Percentiles rank a stretch among this genome's conserved stretches.
Evolutionary conservation across 2,797 vertebrate genomes (phyloP).

Genomic region (Petrocephalus schoutedeni): DNA sequence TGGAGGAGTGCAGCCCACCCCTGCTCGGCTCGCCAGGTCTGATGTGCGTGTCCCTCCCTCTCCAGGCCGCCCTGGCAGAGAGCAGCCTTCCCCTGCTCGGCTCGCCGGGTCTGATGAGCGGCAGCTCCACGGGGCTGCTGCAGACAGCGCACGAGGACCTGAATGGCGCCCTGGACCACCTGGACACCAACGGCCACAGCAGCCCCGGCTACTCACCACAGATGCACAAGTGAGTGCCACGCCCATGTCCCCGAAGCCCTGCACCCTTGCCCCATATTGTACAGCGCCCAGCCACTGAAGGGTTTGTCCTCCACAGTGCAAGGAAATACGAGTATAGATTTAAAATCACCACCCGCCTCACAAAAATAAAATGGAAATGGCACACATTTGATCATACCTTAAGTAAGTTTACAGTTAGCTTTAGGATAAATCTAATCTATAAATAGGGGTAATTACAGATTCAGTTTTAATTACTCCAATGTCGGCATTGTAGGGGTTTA

Average conservation of each 20-base stretch:
- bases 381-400: slow-evolving; percentile 32
- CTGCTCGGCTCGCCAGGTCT: slow-evolving; percentile 83
- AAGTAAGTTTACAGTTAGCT: slow-evolving; percentile 45
- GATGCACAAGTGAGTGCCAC: slow-evolving; percentile 84
- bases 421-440: slow-evolving; percentile 59
- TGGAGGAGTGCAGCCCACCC: slow-evolving; percentile 96
- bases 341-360: neutral
- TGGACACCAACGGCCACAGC: slow-evolving; percentile 96
- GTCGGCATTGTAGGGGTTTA: slow-evolving; percentile 87
- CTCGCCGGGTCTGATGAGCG: slow-evolving; percentile 80
- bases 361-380: neutral
- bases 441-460: slow-evolving; percentile 85
- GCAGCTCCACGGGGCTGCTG: slow-evolving; percentile 82
- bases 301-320: neutral
- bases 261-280: neutral
- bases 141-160: slow-evolving; percentile 87
- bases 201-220: slow-evolving; percentile 93
- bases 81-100: slow-evolving; percentile 94
- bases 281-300: neutral
- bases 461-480: slow-evolving; percentile 86
- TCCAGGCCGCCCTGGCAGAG: slow-evolving; percentile 91
- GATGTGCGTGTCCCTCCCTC: slow-evolving; percentile 46
- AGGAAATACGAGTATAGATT: neutral
- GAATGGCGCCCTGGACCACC: slow-evolving; percentile 91
- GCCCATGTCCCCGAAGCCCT: neutral